Evolutionary conservation across 2,797 vertebrate species (phyloP).

Genomic region (Valencia hispanica): DNA sequence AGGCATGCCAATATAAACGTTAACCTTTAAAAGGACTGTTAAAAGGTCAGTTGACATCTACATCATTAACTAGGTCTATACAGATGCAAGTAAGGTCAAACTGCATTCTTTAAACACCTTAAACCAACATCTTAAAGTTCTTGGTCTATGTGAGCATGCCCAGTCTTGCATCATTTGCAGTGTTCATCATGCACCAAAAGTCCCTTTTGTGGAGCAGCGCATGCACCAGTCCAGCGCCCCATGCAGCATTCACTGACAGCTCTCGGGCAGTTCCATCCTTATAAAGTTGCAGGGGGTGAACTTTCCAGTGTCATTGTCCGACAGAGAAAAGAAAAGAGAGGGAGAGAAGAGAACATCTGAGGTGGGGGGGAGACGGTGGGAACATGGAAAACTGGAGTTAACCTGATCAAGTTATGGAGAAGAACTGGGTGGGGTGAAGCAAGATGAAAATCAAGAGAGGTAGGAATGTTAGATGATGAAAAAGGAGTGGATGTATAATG

Average conservation of each 20-base stretch:
- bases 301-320: slow-evolving; percentile 72
- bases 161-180: slow-evolving; percentile 66
- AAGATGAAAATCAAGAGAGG: slow-evolving; percentile 11
- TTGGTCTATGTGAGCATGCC: slow-evolving; percentile 43
- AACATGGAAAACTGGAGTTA: slow-evolving; percentile 23
- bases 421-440: slow-evolving; percentile 9
- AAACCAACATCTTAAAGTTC: slow-evolving; percentile 11
- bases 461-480: slow-evolving; percentile 9
- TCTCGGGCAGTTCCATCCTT: slow-evolving; percentile 72
- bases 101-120: not conserved
- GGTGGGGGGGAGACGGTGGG: slow-evolving; percentile 12
- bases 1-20: not conserved
- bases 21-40: not conserved
- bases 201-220: slow-evolving; percentile 63
- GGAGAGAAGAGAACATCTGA: slow-evolving; percentile 12
- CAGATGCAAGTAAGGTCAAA: not conserved
- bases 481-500: not conserved
- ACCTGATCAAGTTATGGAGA: slow-evolving; percentile 7
- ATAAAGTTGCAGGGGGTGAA: slow-evolving; percentile 55
- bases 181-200: slow-evolving; percentile 74
- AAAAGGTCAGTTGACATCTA: not conserved
- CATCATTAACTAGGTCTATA: not conserved
- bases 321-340: slow-evolving; percentile 69
- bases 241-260: slow-evolving; percentile 84
- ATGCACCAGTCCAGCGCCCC: slow-evolving; percentile 82